These are phyloP conservation scores for Myrmecophaga tridactyla DNA, from an alignment of 2,113 vertebrate species.

Conservation along the genomic window DNA sequence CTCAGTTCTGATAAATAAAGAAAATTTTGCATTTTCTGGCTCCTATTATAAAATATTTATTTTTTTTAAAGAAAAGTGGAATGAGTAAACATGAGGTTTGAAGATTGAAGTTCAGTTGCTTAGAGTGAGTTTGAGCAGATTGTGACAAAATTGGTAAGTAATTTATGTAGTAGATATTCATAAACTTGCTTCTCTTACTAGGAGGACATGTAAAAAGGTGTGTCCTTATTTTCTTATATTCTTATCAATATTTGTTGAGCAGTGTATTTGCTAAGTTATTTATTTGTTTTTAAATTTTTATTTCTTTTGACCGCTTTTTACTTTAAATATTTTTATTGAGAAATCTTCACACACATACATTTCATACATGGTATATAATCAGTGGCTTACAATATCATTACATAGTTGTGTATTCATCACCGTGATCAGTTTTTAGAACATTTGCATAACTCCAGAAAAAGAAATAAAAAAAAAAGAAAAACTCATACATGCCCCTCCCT, in stretches of 20 bases:
- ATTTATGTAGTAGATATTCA: background rate
- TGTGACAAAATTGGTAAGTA: background rate
- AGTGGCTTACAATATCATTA: too few species aligned
- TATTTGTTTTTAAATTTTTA: too few species aligned
- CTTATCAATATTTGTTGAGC: slow-evolving; percentile 1
- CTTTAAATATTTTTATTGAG: too few species aligned
- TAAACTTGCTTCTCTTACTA: background rate
- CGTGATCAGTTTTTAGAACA: too few species aligned
- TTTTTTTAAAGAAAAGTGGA: background rate
- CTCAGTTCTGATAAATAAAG: background rate
- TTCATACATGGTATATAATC: too few species aligned
- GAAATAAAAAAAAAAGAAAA: too few species aligned
- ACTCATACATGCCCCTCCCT: too few species aligned
- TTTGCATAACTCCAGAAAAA: too few species aligned
- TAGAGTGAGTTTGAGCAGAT: background rate
- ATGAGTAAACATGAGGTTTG: background rate
- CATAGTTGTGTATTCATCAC: too few species aligned
- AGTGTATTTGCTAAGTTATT: background rate
- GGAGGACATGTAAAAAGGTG: background rate
- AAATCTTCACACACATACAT: too few species aligned
- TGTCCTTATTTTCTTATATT: background rate
- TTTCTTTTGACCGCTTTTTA: too few species aligned
- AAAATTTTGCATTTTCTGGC: background rate
- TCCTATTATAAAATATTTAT: background rate
- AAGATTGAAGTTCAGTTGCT: background rate